Conservation (phyloP, 2,113 vertebrate genomes). For the Pleuronectes platessa region DNA sequence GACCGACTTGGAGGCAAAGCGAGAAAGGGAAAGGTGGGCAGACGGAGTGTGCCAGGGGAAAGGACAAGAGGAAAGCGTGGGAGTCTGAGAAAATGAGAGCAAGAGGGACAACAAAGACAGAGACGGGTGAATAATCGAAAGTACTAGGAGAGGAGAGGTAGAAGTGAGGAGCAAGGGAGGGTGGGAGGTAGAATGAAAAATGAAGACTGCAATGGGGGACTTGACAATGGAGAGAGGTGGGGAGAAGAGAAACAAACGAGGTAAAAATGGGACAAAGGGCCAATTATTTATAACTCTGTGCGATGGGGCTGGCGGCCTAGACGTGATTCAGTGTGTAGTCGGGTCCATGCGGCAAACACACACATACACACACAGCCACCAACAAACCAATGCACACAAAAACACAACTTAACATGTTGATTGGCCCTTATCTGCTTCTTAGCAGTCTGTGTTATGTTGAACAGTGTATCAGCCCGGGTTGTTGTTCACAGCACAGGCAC, state of each 20-base stretch:
- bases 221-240: constrained; percentile 39
- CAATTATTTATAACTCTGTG: constrained; percentile 78
- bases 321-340: constrained; percentile 46
- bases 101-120: constrained; percentile 5
- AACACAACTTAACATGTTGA: background rate
- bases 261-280: constrained; percentile 71
- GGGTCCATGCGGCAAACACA: constrained; percentile 31
- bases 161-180: constrained; percentile 7
- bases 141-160: background rate
- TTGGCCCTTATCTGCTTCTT: background rate
- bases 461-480: background rate
- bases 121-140: constrained; percentile 17
- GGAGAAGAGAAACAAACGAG: constrained; percentile 55
- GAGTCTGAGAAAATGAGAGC: constrained; percentile 15
- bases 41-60: background rate
- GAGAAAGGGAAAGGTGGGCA: constrained; percentile 4
- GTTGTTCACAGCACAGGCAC: background rate
- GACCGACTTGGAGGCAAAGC: constrained; percentile 38
- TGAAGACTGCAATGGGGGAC: constrained; percentile 5
- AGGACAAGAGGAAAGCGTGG: background rate
- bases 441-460: background rate
- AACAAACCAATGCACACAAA: constrained; percentile 17
- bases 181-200: constrained; percentile 17
- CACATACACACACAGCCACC: background rate
- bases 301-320: constrained; percentile 37